phyloP scores from a whole-genome alignment of 2,888 invertebrate species.

The Andrena minutula region DNA sequence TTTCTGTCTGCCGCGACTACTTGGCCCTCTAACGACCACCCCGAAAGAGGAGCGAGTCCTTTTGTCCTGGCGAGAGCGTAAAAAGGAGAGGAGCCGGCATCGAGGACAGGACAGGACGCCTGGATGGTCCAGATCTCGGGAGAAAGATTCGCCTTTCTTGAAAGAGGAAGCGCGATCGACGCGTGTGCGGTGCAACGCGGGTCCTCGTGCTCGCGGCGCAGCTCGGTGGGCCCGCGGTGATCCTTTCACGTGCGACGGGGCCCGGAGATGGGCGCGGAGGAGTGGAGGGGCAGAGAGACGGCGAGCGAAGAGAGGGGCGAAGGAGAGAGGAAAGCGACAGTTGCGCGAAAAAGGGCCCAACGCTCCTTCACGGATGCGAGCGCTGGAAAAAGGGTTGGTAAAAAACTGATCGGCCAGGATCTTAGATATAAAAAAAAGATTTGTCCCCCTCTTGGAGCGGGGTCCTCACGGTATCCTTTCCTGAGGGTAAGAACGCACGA shows the following conservation, averaged over 20 bases:
- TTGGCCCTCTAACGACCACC: constrained; percentile 39
- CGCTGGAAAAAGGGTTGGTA: constrained; percentile 82
- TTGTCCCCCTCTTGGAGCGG: constrained; percentile 75
- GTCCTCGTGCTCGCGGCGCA: constrained; percentile 15
- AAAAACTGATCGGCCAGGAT: constrained; percentile 83
- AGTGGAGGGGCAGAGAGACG: not conserved
- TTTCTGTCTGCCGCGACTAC: constrained; percentile 39
- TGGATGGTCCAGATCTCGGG: constrained; percentile 21
- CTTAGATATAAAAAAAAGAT: constrained; percentile 81
- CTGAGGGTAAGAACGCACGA: constrained; percentile 69
- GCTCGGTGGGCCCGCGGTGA: constrained; percentile 45
- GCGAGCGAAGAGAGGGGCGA: constrained; percentile 11
- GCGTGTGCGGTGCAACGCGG: constrained; percentile 25
- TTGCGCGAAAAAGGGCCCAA: constrained; percentile 79
- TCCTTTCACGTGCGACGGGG: constrained; percentile 39
- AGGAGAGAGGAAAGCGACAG: constrained; percentile 73
- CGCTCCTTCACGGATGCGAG: constrained; percentile 67
- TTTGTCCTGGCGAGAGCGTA: constrained; percentile 41
- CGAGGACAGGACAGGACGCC: constrained; percentile 27
- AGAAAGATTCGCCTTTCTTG: constrained; percentile 49
- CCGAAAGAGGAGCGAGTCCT: constrained; percentile 26
- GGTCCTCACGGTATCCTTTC: constrained; percentile 79
- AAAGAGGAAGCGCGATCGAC: constrained; percentile 43
- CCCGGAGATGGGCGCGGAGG: constrained; percentile 1
- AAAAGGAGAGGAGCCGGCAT: constrained; percentile 1